Evolutionary conservation across 2,888 invertebrate genomes (phyloP).

Genomic region (Dicyrtomina minuta): DNA sequence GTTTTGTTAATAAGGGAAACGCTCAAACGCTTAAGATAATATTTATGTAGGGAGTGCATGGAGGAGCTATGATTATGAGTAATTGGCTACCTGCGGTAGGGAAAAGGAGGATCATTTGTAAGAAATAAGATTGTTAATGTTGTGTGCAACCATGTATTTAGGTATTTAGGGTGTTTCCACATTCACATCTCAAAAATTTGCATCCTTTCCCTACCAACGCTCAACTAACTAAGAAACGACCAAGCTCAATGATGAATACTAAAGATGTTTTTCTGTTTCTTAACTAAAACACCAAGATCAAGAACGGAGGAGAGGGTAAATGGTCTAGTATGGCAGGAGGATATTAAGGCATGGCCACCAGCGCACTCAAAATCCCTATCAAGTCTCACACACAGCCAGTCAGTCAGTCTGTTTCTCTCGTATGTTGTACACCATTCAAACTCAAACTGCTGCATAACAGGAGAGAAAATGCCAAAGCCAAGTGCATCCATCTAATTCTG

Average conservation of each 20-base stretch:
- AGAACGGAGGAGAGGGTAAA: no score
- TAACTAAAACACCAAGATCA: neutral
- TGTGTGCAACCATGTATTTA: slow-evolving; percentile 8
- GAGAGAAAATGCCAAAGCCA: neutral
- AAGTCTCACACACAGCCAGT: no score
- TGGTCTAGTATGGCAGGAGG: no score
- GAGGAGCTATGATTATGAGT: slow-evolving; percentile 15
- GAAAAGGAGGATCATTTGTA: slow-evolving; percentile 8
- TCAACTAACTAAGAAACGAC: no score
- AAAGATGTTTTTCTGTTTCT: neutral
- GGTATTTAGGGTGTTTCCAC: slow-evolving; percentile 30
- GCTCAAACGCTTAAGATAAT: no score
- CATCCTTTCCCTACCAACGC: slow-evolving; percentile 4
- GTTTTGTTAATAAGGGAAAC: no score
- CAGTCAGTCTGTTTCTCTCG: no score
- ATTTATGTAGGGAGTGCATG: no score
- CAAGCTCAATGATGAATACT: neutral
- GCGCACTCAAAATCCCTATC: no score
- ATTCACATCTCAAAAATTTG: slow-evolving; percentile 3
- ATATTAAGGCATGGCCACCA: no score
- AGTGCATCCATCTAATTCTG: neutral
- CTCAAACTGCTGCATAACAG: neutral
- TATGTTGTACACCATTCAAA: no score
- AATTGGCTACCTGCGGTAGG: slow-evolving; percentile 19
- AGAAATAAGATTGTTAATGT: neutral